A percentile compares a stretch with the other conserved stretches of the same genome.
Conservation (phyloP, 2,113 vertebrate genomes). For the Psophia crepitans region DNA sequence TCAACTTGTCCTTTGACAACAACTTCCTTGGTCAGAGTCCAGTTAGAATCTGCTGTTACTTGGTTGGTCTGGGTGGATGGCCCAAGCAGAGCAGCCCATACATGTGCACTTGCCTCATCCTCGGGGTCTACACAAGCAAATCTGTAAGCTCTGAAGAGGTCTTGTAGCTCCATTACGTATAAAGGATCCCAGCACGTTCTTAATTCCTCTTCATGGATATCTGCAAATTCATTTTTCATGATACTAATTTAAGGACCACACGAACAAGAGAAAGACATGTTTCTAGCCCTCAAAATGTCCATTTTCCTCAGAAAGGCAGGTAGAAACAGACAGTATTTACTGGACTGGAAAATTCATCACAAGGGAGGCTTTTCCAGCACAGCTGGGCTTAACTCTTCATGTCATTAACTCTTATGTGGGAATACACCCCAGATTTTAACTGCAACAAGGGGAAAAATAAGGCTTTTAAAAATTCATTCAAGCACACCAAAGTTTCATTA, state of each 20-base stretch:
- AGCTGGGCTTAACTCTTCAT: not conserved
- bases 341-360: not conserved
- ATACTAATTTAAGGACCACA: not conserved
- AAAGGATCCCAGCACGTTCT: not conserved
- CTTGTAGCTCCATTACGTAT: not conserved
- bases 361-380: not conserved
- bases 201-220: not conserved
- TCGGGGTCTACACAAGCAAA: not conserved
- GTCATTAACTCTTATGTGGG: not conserved
- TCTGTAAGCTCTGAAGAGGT: not conserved
- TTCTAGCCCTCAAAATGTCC: not conserved
- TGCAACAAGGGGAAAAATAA: not conserved
- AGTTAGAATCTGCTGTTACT: not conserved
- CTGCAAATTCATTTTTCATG: not conserved
- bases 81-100: not conserved
- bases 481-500: conserved; percentile 22
- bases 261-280: not conserved
- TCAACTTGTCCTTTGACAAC: not conserved
- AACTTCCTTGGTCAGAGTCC: not conserved
- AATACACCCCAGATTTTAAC: conserved; percentile 40
- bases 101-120: not conserved
- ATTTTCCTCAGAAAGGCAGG: not conserved
- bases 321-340: not conserved
- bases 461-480: conserved; percentile 35
- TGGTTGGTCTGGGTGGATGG: not conserved